A percentile compares a stretch with the other conserved stretches of the same genome.
These are phyloP conservation scores for Sphenodon punctatus DNA, from an alignment of 2,797 vertebrate species.

Conservation along the genomic window DNA sequence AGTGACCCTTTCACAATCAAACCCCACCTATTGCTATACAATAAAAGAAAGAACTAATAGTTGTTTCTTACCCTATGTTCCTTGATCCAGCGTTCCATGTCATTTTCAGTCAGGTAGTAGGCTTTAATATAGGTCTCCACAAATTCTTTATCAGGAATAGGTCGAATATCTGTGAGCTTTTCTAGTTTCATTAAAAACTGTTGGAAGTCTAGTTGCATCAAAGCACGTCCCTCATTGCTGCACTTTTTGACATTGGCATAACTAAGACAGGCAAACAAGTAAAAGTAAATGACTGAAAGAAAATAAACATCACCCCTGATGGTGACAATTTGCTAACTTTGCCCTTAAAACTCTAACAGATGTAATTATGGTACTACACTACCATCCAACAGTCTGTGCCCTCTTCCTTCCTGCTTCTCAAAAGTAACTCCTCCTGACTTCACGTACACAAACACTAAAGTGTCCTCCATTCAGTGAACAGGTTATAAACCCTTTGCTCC, in stretches of 20 bases:
- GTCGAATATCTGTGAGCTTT: constrained; percentile 96
- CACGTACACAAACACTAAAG: too few relatives aligned
- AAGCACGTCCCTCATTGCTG: constrained; percentile 96
- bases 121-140: constrained; percentile 99
- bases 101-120: constrained; percentile 97
- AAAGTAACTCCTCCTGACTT: neutral
- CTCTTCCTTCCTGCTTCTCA: neutral
- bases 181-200: constrained; percentile 99
- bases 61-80: constrained; percentile 89
- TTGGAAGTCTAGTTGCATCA: constrained; percentile 99
- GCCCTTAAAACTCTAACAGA: neutral
- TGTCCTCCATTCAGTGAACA: neutral
- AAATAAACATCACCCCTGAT: neutral
- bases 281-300: neutral
- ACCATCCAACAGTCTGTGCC: neutral
- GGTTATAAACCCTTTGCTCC: neutral
- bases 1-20: too few relatives aligned
- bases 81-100: constrained; percentile 99
- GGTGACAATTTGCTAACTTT: neutral
- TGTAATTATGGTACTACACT: neutral
- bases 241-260: constrained; percentile 99
- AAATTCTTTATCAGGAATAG: constrained; percentile 98
- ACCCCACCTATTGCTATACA: neutral
- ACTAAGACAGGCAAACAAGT: constrained; percentile 70
- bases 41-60: neutral